phyloP scores from a whole-genome alignment of 1,140 invertebrate genomes.

The Chlorops oryzae region DNA sequence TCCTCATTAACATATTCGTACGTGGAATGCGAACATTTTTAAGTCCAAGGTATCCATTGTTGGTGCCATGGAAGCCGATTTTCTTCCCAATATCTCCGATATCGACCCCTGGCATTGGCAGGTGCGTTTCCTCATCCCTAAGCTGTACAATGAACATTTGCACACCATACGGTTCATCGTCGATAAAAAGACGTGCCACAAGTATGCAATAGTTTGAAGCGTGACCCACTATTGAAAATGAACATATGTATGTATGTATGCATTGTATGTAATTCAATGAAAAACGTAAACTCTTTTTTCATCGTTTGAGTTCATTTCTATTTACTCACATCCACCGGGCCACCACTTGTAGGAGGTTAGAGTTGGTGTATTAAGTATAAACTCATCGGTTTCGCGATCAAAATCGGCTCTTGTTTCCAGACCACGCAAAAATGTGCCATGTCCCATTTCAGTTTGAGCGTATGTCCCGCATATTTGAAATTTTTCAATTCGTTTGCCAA shows the following conservation, averaged over 20 bases:
- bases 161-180: conserved; percentile 76
- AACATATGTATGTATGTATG: too few relatives aligned
- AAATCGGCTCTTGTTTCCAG: conserved; percentile 89
- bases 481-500: conserved; percentile 65
- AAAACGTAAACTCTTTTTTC: too few relatives aligned
- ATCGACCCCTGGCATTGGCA: conserved; percentile 78
- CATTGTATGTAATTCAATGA: too few relatives aligned
- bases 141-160: conserved; percentile 91
- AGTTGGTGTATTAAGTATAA: conserved; percentile 81
- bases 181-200: conserved; percentile 80
- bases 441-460: conserved; percentile 90
- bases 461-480: conserved; percentile 85
- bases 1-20: conserved; percentile 87
- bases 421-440: conserved; percentile 87
- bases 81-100: conserved; percentile 93
- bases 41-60: conserved; percentile 87
- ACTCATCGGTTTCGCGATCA: conserved; percentile 77
- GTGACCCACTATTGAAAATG: conserved; percentile 69
- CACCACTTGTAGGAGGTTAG: conserved; percentile 90
- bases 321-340: conserved; percentile 79
- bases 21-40: conserved; percentile 81
- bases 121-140: conserved; percentile 78
- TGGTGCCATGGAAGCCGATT: conserved; percentile 80
- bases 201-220: conserved; percentile 82
- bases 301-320: too few relatives aligned